These are phyloP conservation scores for Thomomys bottae DNA, from an alignment of 2,113 vertebrate genomes.

Conservation along the genomic window DNA sequence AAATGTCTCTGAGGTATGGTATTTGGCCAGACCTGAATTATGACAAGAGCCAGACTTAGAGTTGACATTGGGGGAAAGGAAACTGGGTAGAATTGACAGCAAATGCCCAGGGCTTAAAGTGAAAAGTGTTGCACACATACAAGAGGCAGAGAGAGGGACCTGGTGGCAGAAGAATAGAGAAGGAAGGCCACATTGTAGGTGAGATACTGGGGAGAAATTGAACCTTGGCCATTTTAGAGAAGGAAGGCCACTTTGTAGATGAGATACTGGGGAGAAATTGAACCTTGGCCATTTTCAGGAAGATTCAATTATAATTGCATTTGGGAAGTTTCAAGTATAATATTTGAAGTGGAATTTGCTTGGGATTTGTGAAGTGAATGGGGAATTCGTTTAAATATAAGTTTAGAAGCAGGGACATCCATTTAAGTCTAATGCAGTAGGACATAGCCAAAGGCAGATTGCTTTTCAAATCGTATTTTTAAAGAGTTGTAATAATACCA, in stretches of 20 bases:
- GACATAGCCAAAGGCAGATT: neutral
- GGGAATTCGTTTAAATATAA: neutral
- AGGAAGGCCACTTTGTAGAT: rapidly evolving
- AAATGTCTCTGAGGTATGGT: neutral
- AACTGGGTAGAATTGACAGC: neutral
- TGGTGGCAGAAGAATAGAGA: neutral
- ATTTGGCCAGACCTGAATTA: neutral
- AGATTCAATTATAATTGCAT: neutral
- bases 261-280: neutral
- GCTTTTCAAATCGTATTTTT: neutral
- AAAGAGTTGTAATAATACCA: neutral
- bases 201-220: neutral
- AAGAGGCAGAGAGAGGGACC: neutral
- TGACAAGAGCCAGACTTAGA: neutral
- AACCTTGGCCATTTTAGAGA: neutral
- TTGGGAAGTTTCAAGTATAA: neutral
- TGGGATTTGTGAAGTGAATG: neutral
- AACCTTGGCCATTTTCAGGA: neutral
- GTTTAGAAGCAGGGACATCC: neutral
- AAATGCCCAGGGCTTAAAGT: neutral
- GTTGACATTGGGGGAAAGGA: neutral
- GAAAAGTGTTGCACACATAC: neutral
- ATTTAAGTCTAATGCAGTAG: neutral
- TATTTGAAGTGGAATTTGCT: neutral
- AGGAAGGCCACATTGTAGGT: rapidly evolving